Percentiles rank a stretch among this genome's conserved stretches.
phyloP scores from a whole-genome alignment of 2,888 invertebrate species.

The Gymnocheta viridis region DNA sequence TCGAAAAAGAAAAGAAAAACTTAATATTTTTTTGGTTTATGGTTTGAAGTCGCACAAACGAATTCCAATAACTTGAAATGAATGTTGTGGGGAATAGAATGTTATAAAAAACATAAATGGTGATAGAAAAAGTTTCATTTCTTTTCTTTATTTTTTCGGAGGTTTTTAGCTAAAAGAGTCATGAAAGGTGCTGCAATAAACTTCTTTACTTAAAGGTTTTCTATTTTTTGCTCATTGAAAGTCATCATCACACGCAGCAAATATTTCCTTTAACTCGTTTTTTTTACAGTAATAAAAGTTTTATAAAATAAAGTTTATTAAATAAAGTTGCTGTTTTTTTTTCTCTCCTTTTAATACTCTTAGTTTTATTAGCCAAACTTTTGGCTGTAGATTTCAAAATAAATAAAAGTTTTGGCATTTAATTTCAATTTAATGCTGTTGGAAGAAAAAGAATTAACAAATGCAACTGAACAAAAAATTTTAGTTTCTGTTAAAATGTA shows the following conservation, averaged over 20 bases:
- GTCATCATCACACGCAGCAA: slow-evolving; percentile 52
- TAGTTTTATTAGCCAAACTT: slow-evolving; percentile 67
- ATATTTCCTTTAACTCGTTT: neutral
- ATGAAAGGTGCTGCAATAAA: slow-evolving; percentile 65
- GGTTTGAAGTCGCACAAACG: slow-evolving; percentile 7
- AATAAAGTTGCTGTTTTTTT: slow-evolving; percentile 5
- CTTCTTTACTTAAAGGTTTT: slow-evolving; percentile 44
- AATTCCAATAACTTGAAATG: slow-evolving; percentile 38
- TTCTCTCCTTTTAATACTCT: slow-evolving; percentile 36
- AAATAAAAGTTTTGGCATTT: slow-evolving; percentile 69
- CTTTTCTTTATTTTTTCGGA: slow-evolving; percentile 1
- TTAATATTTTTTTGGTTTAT: neutral
- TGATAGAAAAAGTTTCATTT: slow-evolving; percentile 58
- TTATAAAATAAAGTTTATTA: slow-evolving; percentile 38
- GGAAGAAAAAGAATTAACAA: slow-evolving; percentile 1
- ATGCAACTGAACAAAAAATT: slow-evolving; percentile 35
- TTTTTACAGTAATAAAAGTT: slow-evolving; percentile 29
- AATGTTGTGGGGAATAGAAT: slow-evolving; percentile 8
- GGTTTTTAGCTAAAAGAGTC: slow-evolving; percentile 54
- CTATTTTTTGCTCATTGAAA: slow-evolving; percentile 28
- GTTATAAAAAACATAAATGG: slow-evolving; percentile 17
- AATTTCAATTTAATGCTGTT: slow-evolving; percentile 67
- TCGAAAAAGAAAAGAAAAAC: neutral
- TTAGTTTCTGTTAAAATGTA: slow-evolving; percentile 35
- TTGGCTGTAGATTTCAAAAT: slow-evolving; percentile 62